Conservation (phyloP, 2,797 vertebrate genomes). For the Hydrolagus colliei region DNA sequence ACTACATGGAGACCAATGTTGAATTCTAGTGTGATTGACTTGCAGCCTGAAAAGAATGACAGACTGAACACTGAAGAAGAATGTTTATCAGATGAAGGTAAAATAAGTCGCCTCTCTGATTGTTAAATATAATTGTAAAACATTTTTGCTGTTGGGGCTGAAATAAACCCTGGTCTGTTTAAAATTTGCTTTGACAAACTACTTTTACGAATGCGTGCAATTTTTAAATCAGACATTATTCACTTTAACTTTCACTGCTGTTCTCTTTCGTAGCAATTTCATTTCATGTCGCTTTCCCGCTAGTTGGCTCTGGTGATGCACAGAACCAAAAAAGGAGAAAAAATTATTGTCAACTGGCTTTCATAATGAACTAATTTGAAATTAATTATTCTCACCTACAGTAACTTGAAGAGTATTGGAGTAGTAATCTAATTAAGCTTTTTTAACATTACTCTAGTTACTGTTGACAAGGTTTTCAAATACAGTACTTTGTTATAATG, state of each 20-base stretch:
- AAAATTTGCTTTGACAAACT: conserved; percentile 18
- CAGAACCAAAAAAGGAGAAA: no score
- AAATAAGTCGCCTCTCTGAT: not conserved
- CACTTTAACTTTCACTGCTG: not conserved
- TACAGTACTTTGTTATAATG: no score
- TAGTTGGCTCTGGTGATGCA: no score
- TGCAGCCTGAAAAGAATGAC: conserved; percentile 63
- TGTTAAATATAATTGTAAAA: not conserved
- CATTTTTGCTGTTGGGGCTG: not conserved
- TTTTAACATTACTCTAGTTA: not conserved
- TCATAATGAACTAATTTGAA: no score
- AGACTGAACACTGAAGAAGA: conserved; percentile 51
- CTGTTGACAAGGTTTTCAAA: not conserved
- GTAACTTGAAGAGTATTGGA: no score
- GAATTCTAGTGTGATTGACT: conserved; percentile 31
- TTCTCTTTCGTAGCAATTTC: not conserved
- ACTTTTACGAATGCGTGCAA: not conserved
- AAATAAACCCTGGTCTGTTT: not conserved
- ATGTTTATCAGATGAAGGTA: conserved; percentile 57
- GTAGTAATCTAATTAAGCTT: no score
- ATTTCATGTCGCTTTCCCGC: not conserved
- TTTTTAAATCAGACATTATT: not conserved
- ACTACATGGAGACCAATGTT: not conserved
- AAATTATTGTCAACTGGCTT: no score
- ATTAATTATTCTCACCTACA: no score